phyloP scores from a whole-genome alignment of 2,113 vertebrate genomes.

The Micronycteris hirsuta region DNA sequence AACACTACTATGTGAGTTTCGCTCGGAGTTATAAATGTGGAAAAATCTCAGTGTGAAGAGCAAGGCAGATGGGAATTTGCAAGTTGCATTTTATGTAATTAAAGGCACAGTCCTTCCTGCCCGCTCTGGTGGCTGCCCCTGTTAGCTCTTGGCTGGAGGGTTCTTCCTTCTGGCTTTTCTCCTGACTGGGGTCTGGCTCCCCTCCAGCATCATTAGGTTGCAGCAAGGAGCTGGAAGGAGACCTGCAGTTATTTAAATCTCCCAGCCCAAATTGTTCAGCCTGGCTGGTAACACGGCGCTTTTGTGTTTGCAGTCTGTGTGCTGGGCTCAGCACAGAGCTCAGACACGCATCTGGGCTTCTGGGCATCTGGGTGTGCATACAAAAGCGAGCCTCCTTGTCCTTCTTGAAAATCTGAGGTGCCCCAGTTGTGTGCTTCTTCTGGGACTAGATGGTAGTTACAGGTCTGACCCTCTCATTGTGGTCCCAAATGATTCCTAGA shows the following conservation, averaged over 20 bases:
- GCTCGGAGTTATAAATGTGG: slow-evolving; percentile 47
- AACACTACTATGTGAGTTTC: slow-evolving; percentile 53
- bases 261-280: slow-evolving; percentile 47
- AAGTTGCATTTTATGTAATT: slow-evolving; percentile 61
- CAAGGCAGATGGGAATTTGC: slow-evolving; percentile 70
- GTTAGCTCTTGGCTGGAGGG: slow-evolving; percentile 36
- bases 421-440: not conserved
- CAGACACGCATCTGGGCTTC: not conserved
- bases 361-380: not conserved
- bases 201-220: slow-evolving; percentile 74
- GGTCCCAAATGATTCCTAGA: not conserved
- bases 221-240: slow-evolving; percentile 63
- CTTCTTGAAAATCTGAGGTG: not conserved
- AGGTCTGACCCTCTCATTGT: not conserved
- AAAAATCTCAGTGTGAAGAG: slow-evolving; percentile 61
- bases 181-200: slow-evolving; percentile 45
- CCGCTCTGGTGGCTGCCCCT: slow-evolving; percentile 41
- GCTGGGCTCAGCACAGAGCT: not conserved
- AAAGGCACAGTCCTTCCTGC: slow-evolving; percentile 54
- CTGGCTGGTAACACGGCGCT: slow-evolving; percentile 52
- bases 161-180: slow-evolving; percentile 64
- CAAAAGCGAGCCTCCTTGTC: not conserved
- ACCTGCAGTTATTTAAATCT: slow-evolving; percentile 65
- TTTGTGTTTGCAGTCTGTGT: slow-evolving; percentile 22
- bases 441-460: not conserved